These are phyloP conservation scores for Momotus momota DNA, from an alignment of 2,797 vertebrate genomes.

Conservation along the genomic window DNA sequence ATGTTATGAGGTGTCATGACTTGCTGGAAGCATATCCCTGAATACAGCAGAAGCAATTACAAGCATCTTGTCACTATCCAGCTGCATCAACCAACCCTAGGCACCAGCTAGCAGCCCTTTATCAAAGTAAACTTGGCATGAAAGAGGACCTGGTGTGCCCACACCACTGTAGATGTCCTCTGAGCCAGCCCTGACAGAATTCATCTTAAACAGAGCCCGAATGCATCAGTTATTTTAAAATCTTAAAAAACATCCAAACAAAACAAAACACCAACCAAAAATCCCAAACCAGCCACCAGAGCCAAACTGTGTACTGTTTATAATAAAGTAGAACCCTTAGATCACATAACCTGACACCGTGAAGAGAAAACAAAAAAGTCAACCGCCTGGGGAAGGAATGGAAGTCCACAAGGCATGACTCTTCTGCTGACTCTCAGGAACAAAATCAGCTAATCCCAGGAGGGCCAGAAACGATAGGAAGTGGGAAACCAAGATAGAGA, in stretches of 20 bases:
- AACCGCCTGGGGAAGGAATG: not conserved
- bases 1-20: not conserved
- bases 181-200: not conserved
- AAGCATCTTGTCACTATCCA: not conserved
- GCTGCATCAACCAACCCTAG: not conserved
- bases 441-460: not conserved
- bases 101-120: slow-evolving; percentile 4
- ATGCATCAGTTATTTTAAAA: not conserved
- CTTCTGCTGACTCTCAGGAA: not conserved
- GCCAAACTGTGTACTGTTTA: not conserved
- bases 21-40: slow-evolving; percentile 30
- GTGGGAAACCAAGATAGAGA: not conserved
- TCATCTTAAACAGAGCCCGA: not conserved
- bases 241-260: not conserved
- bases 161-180: not conserved
- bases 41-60: slow-evolving; percentile 45
- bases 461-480: not conserved
- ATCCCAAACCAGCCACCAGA: not conserved
- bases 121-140: not conserved
- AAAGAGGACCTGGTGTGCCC: not conserved
- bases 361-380: not conserved
- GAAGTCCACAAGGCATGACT: not conserved
- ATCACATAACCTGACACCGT: not conserved
- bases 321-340: not conserved
- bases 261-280: not conserved